phyloP scores from a whole-genome alignment of 92 coral and sea anemone genomes.

The Zoanthus sociatus region DNA sequence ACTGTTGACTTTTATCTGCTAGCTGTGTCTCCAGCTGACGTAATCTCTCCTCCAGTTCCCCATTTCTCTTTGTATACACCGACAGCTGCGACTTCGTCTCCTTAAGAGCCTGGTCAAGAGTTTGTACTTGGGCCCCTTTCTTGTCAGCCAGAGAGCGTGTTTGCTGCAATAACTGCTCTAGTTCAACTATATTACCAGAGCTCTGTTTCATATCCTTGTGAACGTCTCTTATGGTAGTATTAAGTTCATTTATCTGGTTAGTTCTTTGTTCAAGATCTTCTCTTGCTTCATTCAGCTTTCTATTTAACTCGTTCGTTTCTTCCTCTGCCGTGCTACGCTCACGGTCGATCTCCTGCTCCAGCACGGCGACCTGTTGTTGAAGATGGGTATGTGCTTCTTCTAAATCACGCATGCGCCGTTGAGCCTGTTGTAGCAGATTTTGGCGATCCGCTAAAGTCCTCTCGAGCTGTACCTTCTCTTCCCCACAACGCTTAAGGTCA shows the following conservation, averaged over 20 bases:
- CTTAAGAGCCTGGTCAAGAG: slow-evolving; percentile 83
- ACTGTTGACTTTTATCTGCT: slow-evolving; percentile 68
- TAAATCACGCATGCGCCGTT: slow-evolving; percentile 75
- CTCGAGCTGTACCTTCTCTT: slow-evolving; percentile 79
- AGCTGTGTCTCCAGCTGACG: slow-evolving; percentile 72
- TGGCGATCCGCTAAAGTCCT: slow-evolving; percentile 80
- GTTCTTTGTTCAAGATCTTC: slow-evolving; percentile 85
- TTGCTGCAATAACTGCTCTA: slow-evolving; percentile 93
- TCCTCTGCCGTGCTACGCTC: slow-evolving; percentile 80
- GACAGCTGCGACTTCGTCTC: slow-evolving; percentile 81
- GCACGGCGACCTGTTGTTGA: slow-evolving; percentile 84
- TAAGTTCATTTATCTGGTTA: slow-evolving; percentile 82
- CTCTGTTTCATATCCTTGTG: slow-evolving; percentile 96
- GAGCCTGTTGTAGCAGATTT: slow-evolving; percentile 79
- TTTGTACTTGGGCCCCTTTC: slow-evolving; percentile 86
- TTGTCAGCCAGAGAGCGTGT: slow-evolving; percentile 86
- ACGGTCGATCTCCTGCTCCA: slow-evolving; percentile 86
- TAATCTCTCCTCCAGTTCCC: slow-evolving; percentile 85
- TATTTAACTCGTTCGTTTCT: slow-evolving; percentile 77
- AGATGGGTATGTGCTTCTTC: slow-evolving; percentile 83
- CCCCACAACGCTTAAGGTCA: slow-evolving; percentile 80
- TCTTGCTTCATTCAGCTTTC: slow-evolving; percentile 75
- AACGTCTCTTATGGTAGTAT: slow-evolving; percentile 83
- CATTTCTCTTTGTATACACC: slow-evolving; percentile 78
- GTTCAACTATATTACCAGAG: slow-evolving; percentile 87